phyloP scores from a whole-genome alignment of 1,140 invertebrate species.

The Zaprionus taronus region DNA sequence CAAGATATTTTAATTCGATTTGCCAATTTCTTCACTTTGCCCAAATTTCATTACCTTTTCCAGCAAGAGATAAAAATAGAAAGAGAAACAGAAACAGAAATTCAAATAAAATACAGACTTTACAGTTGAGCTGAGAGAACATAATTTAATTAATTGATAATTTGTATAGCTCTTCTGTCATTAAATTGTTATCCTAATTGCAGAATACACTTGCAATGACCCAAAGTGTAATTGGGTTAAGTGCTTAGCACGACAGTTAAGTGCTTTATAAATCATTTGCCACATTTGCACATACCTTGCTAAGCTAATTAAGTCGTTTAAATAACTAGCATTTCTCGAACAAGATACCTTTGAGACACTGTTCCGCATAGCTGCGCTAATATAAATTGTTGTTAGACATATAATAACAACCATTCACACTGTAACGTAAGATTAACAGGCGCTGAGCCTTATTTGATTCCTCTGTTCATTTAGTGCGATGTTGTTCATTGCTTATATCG shows the following conservation, averaged over 20 bases:
- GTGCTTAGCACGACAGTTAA: background rate
- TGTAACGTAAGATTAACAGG: too few species aligned
- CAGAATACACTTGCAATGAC: background rate
- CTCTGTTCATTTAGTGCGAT: too few species aligned
- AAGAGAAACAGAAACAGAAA: background rate
- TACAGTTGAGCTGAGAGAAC: background rate
- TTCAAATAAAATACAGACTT: background rate
- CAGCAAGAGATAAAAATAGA: background rate
- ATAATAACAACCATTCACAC: too few species aligned
- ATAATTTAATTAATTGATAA: constrained; percentile 6
- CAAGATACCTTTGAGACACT: too few species aligned
- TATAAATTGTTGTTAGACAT: too few species aligned
- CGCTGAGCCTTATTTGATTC: too few species aligned
- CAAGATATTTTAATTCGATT: background rate
- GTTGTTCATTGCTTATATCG: too few species aligned
- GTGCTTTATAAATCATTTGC: constrained; percentile 18
- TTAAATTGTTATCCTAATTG: constrained; percentile 6
- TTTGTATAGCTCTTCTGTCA: constrained; percentile 13
- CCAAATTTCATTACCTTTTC: too few species aligned
- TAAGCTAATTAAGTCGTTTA: background rate
- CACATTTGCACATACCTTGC: constrained; percentile 1
- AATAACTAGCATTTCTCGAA: too few species aligned
- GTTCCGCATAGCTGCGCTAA: too few species aligned
- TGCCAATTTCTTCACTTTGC: background rate
- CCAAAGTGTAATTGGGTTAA: background rate